phyloP scores from a whole-genome alignment of 2,113 vertebrate species.

The Grantiella picta region DNA sequence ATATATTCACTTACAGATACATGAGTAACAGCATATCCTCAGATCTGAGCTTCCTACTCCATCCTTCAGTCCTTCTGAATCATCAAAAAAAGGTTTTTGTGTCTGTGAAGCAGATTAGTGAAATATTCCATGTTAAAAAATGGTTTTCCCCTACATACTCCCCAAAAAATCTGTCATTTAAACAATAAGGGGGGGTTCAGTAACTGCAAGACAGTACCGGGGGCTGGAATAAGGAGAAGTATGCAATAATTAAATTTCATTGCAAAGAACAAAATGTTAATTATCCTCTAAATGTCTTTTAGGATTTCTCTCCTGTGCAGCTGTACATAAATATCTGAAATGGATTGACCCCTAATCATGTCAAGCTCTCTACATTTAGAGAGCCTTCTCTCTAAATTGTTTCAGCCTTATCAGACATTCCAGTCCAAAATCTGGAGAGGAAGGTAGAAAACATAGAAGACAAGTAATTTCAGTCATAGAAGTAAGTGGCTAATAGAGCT shows the following conservation, averaged over 20 bases:
- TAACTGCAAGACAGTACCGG: background rate
- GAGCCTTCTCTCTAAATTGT: background rate
- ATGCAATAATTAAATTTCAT: background rate
- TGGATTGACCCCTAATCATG: accelerated
- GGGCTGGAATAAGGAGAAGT: background rate
- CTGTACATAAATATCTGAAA: background rate
- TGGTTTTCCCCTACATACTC: background rate
- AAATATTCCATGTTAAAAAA: background rate
- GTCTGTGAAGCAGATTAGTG: background rate
- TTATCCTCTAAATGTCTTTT: background rate
- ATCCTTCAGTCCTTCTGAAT: background rate
- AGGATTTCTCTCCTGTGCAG: background rate
- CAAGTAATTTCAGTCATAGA: background rate
- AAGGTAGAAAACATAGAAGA: background rate
- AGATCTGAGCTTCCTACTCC: background rate
- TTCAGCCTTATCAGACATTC: background rate
- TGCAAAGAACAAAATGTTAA: background rate
- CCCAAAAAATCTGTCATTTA: background rate
- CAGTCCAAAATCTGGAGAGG: background rate
- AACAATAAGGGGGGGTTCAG: background rate
- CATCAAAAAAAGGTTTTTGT: background rate
- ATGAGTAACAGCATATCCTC: background rate
- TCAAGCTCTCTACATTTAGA: background rate
- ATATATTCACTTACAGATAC: background rate
- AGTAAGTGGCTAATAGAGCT: background rate